Base-by-base conservation (phyloP, 2,797 vertebrate species). In the Myripristis murdjan region DNA sequence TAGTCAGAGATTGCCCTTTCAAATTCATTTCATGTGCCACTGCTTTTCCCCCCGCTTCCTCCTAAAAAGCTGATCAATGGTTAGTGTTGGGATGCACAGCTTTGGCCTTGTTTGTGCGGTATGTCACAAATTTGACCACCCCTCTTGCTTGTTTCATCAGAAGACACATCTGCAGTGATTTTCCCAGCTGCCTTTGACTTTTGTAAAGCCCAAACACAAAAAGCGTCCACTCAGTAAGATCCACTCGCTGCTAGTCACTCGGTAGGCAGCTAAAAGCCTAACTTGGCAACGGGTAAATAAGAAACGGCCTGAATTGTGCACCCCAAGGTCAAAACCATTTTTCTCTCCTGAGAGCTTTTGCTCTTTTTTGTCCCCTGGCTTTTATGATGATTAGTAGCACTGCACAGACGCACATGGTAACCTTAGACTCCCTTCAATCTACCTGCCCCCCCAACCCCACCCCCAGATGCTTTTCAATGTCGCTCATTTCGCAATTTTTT, bases 381-480 rank as follows among this genome's bases (percentile, higher is more conserved):
- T 91, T 91, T 88, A 89, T 81, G 87, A 90, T 92, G 90, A 90
- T 88, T 89, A 88, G 89, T 76, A 82, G 81, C 83, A 77, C 75
- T 89, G 82, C 88, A 87, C 84, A 90, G 71, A 87, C 81, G 74
- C 74, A 83, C 82, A 86, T 70, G 81, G 61, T 86, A 86, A 85
- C 74, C 64, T 24, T 81, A 76, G 81, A 69, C 87, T 86, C 73
- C 85, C 83, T 77, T 74, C 83, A 83, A 57, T 88, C 80, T 87
- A 90, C 88, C 8, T 83, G 68, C 79, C n/a, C n/a, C n/a, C n/a
- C n/a, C n/a, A n/a, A n/a, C n/a, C n/a, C n/a, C n/a, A n/a, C 80
- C 89, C 87, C 83, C 85, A 89, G 82, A 84, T 92, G 91, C 89
- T 91, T 88, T 86, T 91, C 83, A 90, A 90, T 93, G 92, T 93